Percentiles rank a stretch among this genome's conserved stretches.
These are phyloP conservation scores for Pyralis farinalis DNA, from an alignment of 2,888 invertebrate species.

Conservation along the genomic window DNA sequence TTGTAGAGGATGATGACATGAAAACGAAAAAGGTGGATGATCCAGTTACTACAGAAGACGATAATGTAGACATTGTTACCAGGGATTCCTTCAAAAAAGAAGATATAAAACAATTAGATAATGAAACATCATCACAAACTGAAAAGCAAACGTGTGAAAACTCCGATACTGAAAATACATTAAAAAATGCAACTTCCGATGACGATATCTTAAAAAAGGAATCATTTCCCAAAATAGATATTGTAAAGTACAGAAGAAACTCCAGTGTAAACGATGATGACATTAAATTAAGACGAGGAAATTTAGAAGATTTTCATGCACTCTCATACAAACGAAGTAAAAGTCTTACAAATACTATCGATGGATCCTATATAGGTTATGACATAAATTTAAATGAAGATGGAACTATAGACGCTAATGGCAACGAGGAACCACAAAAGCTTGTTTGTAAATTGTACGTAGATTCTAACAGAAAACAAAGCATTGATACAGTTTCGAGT, in stretches of 20 bases:
- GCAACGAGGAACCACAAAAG: slow-evolving; percentile 60
- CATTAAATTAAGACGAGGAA: slow-evolving; percentile 60
- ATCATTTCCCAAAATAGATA: slow-evolving; percentile 65
- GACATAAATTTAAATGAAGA: slow-evolving; percentile 65
- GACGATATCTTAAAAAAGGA: slow-evolving; percentile 49
- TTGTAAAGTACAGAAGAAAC: slow-evolving; percentile 63
- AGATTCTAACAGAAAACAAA: slow-evolving; percentile 52
- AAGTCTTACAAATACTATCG: slow-evolving; percentile 59
- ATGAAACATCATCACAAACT: slow-evolving; percentile 17
- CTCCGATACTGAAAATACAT: slow-evolving; percentile 19
- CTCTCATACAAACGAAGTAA: slow-evolving; percentile 65
- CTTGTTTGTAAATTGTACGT: slow-evolving; percentile 67
- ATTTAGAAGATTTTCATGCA: slow-evolving; percentile 65
- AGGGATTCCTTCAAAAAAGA: not conserved
- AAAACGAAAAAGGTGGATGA: slow-evolving; percentile 16
- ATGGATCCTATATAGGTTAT: slow-evolving; percentile 50
- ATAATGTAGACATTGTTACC: not conserved
- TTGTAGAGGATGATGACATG: slow-evolving; percentile 68
- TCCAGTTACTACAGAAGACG: slow-evolving; percentile 6
- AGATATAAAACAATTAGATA: slow-evolving; percentile 2
- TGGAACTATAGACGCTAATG: slow-evolving; percentile 45
- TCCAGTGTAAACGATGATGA: slow-evolving; percentile 73
- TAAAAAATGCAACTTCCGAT: slow-evolving; percentile 41
- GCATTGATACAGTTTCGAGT: slow-evolving; percentile 66
- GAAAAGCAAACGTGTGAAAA: slow-evolving; percentile 16